Evolutionary conservation across 30 jellyfish, hydroid and myxozoan genomes (phyloP), one percentile per base, ranked within the genome.

Genomic region (Morbakka virulenta): DNA sequence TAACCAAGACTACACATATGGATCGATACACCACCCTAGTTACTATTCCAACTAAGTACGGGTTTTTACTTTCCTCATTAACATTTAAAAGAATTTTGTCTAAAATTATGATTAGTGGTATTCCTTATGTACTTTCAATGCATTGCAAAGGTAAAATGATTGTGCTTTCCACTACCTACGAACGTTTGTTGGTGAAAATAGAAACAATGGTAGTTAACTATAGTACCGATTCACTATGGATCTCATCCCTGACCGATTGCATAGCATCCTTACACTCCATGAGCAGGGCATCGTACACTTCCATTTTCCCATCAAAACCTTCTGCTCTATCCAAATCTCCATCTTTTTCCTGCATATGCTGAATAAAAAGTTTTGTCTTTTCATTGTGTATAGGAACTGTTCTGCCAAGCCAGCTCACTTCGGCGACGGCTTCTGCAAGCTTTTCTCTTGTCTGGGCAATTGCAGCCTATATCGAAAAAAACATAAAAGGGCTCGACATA

Each of bases 221-320:
- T 1, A 75, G 66, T 81, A 89, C 97, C 88, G 72, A 53, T 77
- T 89, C 97, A 41, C 62, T 69, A 50, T 79, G 72, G 76, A 89
- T 33, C 4, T 89, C 97, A 32, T 89, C 97, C 49, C 82, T 89
- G 50, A 89, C 74, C 0, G 95, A 84, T 64, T 89, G 97, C 84
- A 84, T 49, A 12, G 97, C 97, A 76, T 88, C 97, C 57, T 88
- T 88, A 87, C 97, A 80, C 25, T 81, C 97, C 97, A 88, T 88
- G 63, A 88, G 71, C 21, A 80, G 81, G 50, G 74, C 69, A 67
- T 88, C 97, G 67, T 53, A 88, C 30, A 81, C 79, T 50, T 79
- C 97, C 76, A 88, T 72, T 35, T 88, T 79, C 23, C 77, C 97
- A 50, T 87, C 96, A 65, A 82, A 80, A 11, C 83, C 64, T 32